phyloP scores from a whole-genome alignment of 1,140 invertebrate species.

The Lordiphosa stackelbergi region DNA sequence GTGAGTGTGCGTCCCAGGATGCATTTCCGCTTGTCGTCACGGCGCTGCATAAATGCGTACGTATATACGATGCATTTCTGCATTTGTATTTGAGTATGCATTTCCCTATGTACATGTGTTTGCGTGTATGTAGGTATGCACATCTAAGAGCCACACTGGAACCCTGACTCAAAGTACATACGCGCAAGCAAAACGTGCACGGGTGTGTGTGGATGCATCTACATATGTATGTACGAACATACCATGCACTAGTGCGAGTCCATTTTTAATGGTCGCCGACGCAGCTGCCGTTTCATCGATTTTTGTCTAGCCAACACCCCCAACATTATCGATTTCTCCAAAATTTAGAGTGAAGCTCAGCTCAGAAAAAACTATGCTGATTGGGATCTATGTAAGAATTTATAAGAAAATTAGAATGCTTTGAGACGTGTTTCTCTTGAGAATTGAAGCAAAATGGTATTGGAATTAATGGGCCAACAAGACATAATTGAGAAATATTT shows the following conservation, averaged over 20 bases:
- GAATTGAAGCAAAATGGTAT: too few species aligned
- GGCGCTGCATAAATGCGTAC: conserved; percentile 21
- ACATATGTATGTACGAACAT: too few species aligned
- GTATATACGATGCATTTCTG: conserved; percentile 6
- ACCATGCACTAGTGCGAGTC: conserved; percentile 3
- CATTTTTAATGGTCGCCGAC: conserved; percentile 15
- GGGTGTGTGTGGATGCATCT: background rate
- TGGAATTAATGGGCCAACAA: too few species aligned
- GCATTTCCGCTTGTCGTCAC: conserved; percentile 58
- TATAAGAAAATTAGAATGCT: too few species aligned
- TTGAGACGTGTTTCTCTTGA: too few species aligned
- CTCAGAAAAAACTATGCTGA: too few species aligned
- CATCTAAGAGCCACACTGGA: conserved; percentile 4
- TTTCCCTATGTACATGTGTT: conserved; percentile 9
- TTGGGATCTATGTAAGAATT: too few species aligned
- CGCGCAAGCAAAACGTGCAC: too few species aligned
- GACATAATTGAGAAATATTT: too few species aligned
- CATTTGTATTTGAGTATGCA: conserved; percentile 10
- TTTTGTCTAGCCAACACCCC: conserved; percentile 10
- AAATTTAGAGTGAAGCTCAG: conserved; percentile 4
- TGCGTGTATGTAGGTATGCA: background rate
- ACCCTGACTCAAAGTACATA: background rate
- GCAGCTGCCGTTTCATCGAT: conserved; percentile 20
- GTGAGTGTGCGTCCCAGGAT: conserved; percentile 24
- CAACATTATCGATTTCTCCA: conserved; percentile 18